These are phyloP conservation scores for Eptatretus atami DNA, from an alignment of 2,797 vertebrate genomes.

Conservation along the genomic window DNA sequence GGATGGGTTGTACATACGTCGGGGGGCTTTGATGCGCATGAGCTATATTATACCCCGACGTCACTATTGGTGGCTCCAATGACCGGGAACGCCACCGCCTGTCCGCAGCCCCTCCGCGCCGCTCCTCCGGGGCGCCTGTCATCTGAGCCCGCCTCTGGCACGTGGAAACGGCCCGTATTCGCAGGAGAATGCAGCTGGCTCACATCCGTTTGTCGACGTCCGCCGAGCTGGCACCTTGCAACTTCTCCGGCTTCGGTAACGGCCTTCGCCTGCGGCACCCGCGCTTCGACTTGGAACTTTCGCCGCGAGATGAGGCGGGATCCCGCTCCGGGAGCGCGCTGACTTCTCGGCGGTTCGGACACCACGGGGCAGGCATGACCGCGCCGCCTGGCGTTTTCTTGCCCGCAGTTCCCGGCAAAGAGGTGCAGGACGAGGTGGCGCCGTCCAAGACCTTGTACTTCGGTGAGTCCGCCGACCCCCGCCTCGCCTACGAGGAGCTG, in stretches of 20 bases:
- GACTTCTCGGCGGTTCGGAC: too few species aligned
- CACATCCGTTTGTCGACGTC: not conserved
- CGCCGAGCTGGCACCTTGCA: not conserved
- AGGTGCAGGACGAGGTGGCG: not conserved
- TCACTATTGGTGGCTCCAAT: not conserved
- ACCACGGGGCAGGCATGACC: not conserved
- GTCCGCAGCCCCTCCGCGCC: conserved; percentile 1
- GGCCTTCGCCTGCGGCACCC: not conserved
- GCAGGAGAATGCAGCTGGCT: conserved; percentile 3
- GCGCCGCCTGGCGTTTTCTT: conserved; percentile 1
- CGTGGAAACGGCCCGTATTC: too few species aligned
- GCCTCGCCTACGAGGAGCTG: conserved; percentile 1
- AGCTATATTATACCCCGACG: too few species aligned
- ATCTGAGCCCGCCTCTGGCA: too few species aligned
- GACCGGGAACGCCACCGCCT: not conserved
- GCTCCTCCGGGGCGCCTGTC: not conserved
- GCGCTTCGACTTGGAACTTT: conserved; percentile 3
- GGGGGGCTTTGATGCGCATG: too few species aligned
- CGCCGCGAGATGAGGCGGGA: not conserved
- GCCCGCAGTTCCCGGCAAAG: not conserved
- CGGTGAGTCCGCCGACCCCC: conserved; percentile 4
- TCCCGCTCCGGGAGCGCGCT: not conserved
- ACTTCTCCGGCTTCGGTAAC: too few species aligned
- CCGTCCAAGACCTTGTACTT: not conserved
- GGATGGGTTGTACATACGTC: too few species aligned